Base-by-base conservation (phyloP, 2,888 invertebrate species). In the Athalia cordata region DNA sequence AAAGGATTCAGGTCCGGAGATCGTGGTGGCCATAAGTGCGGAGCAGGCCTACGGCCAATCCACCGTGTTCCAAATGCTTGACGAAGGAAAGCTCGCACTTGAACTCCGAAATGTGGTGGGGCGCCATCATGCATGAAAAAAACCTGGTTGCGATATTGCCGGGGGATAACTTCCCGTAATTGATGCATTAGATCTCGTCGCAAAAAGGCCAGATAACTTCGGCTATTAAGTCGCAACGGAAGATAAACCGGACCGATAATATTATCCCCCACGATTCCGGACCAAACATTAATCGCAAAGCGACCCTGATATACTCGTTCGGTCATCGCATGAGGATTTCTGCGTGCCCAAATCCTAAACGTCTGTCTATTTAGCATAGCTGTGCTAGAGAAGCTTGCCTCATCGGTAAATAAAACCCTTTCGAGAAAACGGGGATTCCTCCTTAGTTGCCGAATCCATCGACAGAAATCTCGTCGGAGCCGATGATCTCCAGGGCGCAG, bases 61-160 rank as follows among this genome's bases (percentile, higher is more conserved):
- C 83, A 84, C 45, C 82, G 79, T 52, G 79, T 74, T 76, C 77
- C 79, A 77, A 81, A 84, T 45, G 59, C 64, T 29, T 78, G 78
- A 77, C 80, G 75, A 47, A 84, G 78, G 78, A 81, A 82, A 62
- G 79, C 75, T 66, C 82, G 80, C 50, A 81, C 82, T 78, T 77
- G 66, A 49, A 70, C n/a, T 78, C 80, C 79, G 52, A 78, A 84
- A 78, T 84, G 82, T 8, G 82, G 72, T 68, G 82, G 83, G 29
- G 81, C 81, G 59, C 78, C 81, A 90, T 90, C 55, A 86, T 89
- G 83, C 90, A 91, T 79, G 43, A 77, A 78, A 50, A 5, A 79
- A 66, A 78, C 64, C 45, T 45, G 52, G 45, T 65, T 62, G 45
- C 72, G 80, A 66, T 15, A 47, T 55, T 80, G 15, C 70, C 66